Evolutionary conservation across 2,113 vertebrate species (phyloP).

Genomic region (Megalops atlanticus): DNA sequence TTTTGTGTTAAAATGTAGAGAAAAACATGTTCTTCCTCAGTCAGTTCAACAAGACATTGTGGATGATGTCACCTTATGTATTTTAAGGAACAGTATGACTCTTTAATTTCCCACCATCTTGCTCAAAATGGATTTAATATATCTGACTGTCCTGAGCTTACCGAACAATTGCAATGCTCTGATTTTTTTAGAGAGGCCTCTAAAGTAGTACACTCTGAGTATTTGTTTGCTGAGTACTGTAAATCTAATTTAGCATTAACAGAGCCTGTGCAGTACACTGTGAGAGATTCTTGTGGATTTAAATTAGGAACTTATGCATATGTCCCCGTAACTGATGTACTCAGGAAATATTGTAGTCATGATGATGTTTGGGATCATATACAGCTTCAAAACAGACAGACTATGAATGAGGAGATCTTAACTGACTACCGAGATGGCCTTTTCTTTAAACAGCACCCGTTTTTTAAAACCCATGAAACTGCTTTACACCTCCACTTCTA

Average conservation of each 20-base stretch:
- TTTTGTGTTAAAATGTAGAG: background rate
- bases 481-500: background rate
- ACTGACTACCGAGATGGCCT: background rate
- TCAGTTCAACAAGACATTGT: background rate
- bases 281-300: background rate
- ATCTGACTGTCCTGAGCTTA: background rate
- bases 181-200: background rate
- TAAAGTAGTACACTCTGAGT: too few species aligned
- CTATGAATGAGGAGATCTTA: too few species aligned
- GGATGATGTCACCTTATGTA: background rate
- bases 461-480: background rate
- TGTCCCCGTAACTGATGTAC: background rate
- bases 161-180: background rate
- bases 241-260: slow-evolving; percentile 1
- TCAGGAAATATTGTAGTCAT: background rate
- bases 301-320: background rate
- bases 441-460: background rate
- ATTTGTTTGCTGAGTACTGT: background rate
- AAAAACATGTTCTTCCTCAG: background rate
- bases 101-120: background rate
- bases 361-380: slow-evolving; percentile 11
- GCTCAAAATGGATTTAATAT: background rate
- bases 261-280: slow-evolving; percentile 5
- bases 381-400: background rate
- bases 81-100: slow-evolving; percentile 2